These are phyloP conservation scores for Callipepla squamata DNA, from an alignment of 2,113 vertebrate genomes.

Conservation along the genomic window DNA sequence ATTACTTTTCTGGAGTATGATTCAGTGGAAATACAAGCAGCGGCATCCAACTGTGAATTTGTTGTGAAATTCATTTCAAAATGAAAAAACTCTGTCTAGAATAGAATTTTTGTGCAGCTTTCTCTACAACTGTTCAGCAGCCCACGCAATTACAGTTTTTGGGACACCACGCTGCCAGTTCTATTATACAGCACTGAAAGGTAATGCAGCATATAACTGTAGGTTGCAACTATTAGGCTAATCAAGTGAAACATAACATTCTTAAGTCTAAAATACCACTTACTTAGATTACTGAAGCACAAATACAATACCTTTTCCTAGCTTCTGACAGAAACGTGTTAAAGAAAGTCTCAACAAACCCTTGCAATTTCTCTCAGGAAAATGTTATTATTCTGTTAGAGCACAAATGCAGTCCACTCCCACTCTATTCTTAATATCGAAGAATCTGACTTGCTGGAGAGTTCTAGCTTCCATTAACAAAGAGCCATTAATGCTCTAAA, in stretches of 20 bases:
- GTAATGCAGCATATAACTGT: slow-evolving; percentile 49
- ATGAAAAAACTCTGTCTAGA: slow-evolving; percentile 63
- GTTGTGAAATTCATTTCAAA: slow-evolving; percentile 66
- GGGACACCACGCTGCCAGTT: slow-evolving; percentile 56
- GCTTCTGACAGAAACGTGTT: slow-evolving; percentile 48
- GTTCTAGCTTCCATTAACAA: slow-evolving; percentile 25
- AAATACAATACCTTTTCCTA: slow-evolving; percentile 46
- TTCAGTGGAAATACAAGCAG: slow-evolving; percentile 58
- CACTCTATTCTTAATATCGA: slow-evolving; percentile 44
- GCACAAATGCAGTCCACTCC: slow-evolving; percentile 45
- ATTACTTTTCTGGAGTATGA: slow-evolving; percentile 53
- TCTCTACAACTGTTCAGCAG: slow-evolving; percentile 22
- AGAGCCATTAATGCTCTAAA: not conserved
- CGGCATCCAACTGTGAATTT: slow-evolving; percentile 57
- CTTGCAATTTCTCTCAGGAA: slow-evolving; percentile 39
- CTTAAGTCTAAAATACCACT: slow-evolving; percentile 40
- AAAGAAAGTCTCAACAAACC: slow-evolving; percentile 50
- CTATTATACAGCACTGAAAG: slow-evolving; percentile 62
- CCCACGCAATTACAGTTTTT: slow-evolving; percentile 61
- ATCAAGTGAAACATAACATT: slow-evolving; percentile 69
- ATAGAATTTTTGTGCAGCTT: slow-evolving; percentile 57
- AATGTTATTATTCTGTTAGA: slow-evolving; percentile 55
- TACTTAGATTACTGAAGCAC: slow-evolving; percentile 52
- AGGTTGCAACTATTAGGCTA: slow-evolving; percentile 58
- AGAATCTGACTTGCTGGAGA: slow-evolving; percentile 57